Base-by-base conservation (phyloP, 2,113 vertebrate species). In the Tachysurus vachellii region DNA sequence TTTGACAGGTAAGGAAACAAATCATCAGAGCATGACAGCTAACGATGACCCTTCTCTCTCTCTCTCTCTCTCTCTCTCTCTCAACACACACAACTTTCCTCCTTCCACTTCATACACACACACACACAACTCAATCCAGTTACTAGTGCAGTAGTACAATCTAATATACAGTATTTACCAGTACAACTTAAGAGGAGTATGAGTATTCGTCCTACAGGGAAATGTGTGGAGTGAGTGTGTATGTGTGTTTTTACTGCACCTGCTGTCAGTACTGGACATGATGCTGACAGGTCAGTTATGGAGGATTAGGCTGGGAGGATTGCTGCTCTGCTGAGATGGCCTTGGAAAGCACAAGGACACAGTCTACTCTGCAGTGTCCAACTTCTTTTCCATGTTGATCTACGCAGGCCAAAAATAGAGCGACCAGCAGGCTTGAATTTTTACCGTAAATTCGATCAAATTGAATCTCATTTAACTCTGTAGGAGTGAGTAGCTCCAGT, bases 1-100 rank as follows among this genome's bases (percentile, higher is more conserved):
- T 91, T 91, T 95, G 95, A 95, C 95, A 95, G 93, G 93, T 93
- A 94, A 91, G 93, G 93, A 94, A 95, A 94, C 94, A 92, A 93
- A 95, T 95, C 93, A 93, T 90, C 92, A 92, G 94, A 93, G 92
- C 93, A 92, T 95, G 94, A 95, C 94, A 95, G 94, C 92, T 93
- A 91, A 91, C 92, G 91, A 89, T 93, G 93, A 95, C 94, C 92
- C 94, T 71, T 82, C 91, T 90, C 93, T 94, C 91, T 89, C 88
- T 91, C 89, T 91, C 90, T 80, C 36, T 36, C 36, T 36, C 36
- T 36, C 36, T 36, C 36, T 36, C 36, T 36, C 36, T 36, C 36
- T 36, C 36, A 86, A 89, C 64, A 87, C 80, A 84, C 77, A 75
- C 68, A 47, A 57, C 80, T 88, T 56, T 83, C 71, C 68, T 73